Conservation (phyloP, 2,797 vertebrate genomes). For the Clamator glandarius region DNA sequence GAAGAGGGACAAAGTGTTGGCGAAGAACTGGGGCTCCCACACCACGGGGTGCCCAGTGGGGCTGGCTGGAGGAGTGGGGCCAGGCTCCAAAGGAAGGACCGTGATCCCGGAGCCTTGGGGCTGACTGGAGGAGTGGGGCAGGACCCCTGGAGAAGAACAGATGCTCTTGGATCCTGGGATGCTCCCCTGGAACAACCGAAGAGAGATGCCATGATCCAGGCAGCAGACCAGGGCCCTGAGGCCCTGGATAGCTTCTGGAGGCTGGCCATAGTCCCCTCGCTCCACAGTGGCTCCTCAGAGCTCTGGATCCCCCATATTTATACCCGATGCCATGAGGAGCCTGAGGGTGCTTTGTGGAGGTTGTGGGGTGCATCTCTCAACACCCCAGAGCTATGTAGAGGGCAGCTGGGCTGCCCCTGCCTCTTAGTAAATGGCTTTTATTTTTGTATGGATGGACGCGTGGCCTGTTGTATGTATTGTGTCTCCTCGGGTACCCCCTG, state of each 20-base stretch:
- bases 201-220: not conserved
- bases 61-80: not conserved
- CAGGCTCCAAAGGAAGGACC: not conserved
- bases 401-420: conserved; percentile 61
- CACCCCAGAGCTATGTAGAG: not conserved
- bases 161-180: not conserved
- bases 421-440: conserved; percentile 64
- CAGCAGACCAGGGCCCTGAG: not conserved
- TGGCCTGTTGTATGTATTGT: conserved; percentile 31
- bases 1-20: conserved; percentile 37
- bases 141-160: not conserved
- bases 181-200: not conserved
- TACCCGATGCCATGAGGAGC: not conserved
- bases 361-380: not conserved
- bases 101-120: not conserved
- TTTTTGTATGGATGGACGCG: conserved; percentile 40
- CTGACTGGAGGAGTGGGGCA: conserved; percentile 38
- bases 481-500: not conserved
- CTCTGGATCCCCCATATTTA: not conserved
- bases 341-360: not conserved
- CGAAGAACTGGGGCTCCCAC: not conserved
- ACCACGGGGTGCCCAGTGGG: not conserved
- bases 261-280: not conserved
- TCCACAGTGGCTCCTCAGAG: not conserved
- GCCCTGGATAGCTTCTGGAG: not conserved